A percentile compares a stretch with the other conserved stretches of the same genome.
Evolutionary conservation across 2,888 invertebrate species (phyloP).

Genomic region (Andrena praecox): DNA sequence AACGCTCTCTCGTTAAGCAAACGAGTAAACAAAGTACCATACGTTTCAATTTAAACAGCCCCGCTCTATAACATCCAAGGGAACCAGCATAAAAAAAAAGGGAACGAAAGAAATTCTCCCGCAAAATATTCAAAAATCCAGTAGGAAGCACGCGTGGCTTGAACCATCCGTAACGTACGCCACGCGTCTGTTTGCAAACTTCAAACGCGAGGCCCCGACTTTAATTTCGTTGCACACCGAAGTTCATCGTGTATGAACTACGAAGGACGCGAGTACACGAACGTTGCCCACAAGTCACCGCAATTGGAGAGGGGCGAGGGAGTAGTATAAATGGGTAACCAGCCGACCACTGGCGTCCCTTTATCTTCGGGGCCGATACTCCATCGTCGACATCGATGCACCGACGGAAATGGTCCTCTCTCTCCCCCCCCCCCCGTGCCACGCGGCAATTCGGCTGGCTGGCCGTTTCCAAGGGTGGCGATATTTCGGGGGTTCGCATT

Average conservation of each 20-base stretch:
- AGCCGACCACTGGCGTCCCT: neutral
- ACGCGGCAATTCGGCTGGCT: constrained; percentile 40
- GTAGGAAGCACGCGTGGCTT: neutral
- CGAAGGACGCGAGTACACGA: neutral
- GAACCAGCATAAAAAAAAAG: neutral
- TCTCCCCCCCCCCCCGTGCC: neutral
- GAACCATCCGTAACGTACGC: neutral
- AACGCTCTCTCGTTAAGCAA: too few relatives aligned
- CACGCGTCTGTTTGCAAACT: neutral
- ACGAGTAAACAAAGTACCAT: too few relatives aligned
- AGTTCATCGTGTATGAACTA: neutral
- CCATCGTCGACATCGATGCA: constrained; percentile 8
- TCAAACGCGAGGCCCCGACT: neutral
- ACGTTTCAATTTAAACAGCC: neutral
- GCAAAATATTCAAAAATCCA: neutral
- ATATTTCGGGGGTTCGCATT: constrained; percentile 73
- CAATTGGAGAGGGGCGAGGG: neutral
- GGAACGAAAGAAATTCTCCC: neutral
- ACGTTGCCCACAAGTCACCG: neutral
- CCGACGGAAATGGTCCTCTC: constrained; percentile 18
- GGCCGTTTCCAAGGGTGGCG: constrained; percentile 38
- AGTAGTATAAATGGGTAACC: neutral
- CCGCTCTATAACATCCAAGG: neutral
- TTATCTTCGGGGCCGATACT: neutral
- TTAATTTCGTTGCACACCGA: neutral